Evolutionary conservation across 1,140 invertebrate species (phyloP).

Genomic region (Euglossa dilemma): DNA sequence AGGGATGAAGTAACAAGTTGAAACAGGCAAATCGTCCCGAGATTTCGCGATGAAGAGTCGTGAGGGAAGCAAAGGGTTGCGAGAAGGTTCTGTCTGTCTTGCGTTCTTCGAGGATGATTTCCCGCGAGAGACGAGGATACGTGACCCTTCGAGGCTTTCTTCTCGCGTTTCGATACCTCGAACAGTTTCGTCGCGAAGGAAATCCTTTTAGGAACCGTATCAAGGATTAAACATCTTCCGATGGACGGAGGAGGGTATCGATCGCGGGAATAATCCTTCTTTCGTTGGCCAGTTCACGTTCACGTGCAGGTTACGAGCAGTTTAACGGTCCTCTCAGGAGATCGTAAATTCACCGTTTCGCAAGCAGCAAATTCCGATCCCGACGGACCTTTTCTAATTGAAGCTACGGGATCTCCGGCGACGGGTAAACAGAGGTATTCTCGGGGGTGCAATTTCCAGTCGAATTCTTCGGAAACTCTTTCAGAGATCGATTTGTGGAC

Average conservation of each 20-base stretch:
- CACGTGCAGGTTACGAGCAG: neutral
- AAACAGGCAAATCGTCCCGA: neutral
- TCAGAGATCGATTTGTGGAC: no score
- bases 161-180: neutral
- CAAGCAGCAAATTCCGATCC: neutral
- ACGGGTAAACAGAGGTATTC: neutral
- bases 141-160: neutral
- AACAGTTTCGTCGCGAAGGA: neutral
- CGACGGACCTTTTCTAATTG: neutral
- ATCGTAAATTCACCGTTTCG: neutral
- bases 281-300: neutral
- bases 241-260: slow-evolving; percentile 5
- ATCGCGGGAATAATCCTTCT: slow-evolving; percentile 1
- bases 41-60: no score
- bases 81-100: neutral
- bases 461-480: no score
- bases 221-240: slow-evolving; percentile 2
- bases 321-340: neutral
- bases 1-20: neutral
- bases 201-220: slow-evolving; percentile 1
- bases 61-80: neutral
- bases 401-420: neutral
- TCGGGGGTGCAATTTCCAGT: neutral
- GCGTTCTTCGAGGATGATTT: slow-evolving; percentile 45
- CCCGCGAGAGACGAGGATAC: slow-evolving; percentile 42